A percentile compares a stretch with the other conserved stretches of the same genome.
These are phyloP conservation scores for Theodoxus fluviatilis DNA, from an alignment of 2,888 invertebrate species.

Conservation along the genomic window DNA sequence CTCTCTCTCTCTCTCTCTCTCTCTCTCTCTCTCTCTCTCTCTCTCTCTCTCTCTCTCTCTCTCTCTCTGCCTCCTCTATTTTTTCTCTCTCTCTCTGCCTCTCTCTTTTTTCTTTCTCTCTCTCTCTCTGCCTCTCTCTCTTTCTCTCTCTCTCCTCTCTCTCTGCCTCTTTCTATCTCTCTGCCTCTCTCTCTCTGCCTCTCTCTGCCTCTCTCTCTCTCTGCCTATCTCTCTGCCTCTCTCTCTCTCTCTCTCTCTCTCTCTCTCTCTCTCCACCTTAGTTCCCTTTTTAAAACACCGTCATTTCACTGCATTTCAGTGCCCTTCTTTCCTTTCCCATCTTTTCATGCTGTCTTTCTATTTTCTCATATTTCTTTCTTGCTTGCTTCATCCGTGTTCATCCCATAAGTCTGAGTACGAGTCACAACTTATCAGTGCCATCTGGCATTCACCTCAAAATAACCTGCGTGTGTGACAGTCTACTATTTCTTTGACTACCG, in stretches of 20 bases:
- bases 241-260: conserved; percentile 10
- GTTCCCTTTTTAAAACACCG: no score
- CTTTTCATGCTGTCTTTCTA: neutral
- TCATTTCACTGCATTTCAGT: neutral
- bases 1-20: conserved; percentile 22
- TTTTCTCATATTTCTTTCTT: conserved; percentile 7
- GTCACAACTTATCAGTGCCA: no score
- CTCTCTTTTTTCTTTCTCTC: neutral
- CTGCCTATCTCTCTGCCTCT: neutral
- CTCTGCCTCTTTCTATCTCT: neutral
- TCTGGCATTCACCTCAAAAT: no score
- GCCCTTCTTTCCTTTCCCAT: neutral
- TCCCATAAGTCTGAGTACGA: no score
- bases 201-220: conserved; percentile 4
- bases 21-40: conserved; percentile 23
- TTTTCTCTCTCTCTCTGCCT: neutral
- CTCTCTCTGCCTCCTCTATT: neutral
- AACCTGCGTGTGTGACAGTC: no score
- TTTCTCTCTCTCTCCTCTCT: conserved; percentile 4
- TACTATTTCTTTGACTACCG: no score
- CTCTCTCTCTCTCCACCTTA: neutral
- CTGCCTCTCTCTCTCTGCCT: conserved; percentile 2
- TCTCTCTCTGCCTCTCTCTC: conserved; percentile 15
- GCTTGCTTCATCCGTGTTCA: neutral
- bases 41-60: conserved; percentile 19